These are phyloP conservation scores for Cantharis nigra DNA, from an alignment of 2,888 invertebrate genomes.

Conservation along the genomic window DNA sequence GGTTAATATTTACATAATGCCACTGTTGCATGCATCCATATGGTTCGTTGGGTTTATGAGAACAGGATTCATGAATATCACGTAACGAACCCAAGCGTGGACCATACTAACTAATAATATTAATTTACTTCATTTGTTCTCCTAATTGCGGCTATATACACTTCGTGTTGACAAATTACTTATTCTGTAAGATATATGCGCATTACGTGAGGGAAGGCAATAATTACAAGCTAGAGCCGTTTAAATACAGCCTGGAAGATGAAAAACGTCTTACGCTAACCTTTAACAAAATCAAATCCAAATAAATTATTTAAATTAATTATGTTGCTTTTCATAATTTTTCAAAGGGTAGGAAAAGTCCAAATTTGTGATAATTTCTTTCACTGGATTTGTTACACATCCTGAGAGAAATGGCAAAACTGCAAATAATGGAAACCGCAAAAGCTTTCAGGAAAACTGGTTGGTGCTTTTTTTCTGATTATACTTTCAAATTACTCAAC, in stretches of 20 bases:
- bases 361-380: not conserved
- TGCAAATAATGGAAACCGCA: not conserved
- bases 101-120: constrained; percentile 43
- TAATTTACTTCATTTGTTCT: constrained; percentile 47
- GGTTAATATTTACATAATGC: not conserved
- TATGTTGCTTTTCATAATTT: not conserved
- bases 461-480: not conserved
- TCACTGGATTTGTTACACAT: not conserved
- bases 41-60: not conserved
- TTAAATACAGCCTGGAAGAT: not conserved
- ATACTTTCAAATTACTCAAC: not conserved
- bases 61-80: constrained; percentile 36
- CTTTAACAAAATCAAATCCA: not conserved
- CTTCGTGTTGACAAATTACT: constrained; percentile 32
- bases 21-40: not conserved
- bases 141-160: constrained; percentile 34
- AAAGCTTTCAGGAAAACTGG: not conserved
- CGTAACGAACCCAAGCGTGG: constrained; percentile 41
- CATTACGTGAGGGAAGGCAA: constrained; percentile 17
- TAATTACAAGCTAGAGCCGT: not conserved
- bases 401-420: not conserved
- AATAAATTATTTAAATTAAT: not conserved
- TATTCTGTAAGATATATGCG: constrained; percentile 27
- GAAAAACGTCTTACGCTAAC: not conserved
- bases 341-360: not conserved